A percentile compares a stretch with the other conserved stretches of the same genome.
Evolutionary conservation across 2,797 vertebrate genomes (phyloP).

Genomic region (Pogoniulus pusillus): DNA sequence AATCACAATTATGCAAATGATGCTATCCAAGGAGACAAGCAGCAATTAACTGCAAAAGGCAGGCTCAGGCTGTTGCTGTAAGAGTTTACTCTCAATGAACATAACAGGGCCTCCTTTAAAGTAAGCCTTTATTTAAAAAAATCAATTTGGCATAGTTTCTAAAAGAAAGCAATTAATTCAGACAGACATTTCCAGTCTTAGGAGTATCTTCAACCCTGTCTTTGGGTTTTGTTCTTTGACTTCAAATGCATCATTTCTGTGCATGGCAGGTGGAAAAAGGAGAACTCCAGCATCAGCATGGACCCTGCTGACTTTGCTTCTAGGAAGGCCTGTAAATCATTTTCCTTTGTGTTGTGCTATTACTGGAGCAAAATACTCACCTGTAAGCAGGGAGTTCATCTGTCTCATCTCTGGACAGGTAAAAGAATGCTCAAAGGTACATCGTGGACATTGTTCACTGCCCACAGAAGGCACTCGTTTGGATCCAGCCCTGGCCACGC

Average conservation of each 20-base stretch:
- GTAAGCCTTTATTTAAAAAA: constrained; percentile 71
- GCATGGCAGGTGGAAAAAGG: not conserved
- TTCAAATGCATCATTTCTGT: not conserved
- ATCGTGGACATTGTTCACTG: not conserved
- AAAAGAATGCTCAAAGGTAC: not conserved
- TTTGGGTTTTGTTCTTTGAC: constrained; percentile 26
- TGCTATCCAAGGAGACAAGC: constrained; percentile 77
- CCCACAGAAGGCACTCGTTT: not conserved
- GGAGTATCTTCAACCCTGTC: constrained; percentile 19
- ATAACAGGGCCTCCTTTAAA: constrained; percentile 71
- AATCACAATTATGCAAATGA: constrained; percentile 78
- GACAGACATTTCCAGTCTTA: constrained; percentile 51
- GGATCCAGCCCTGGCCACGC: not conserved
- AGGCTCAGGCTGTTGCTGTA: constrained; percentile 70
- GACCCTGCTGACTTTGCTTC: not conserved
- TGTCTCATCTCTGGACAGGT: not conserved
- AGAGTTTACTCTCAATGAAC: constrained; percentile 69
- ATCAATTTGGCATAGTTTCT: constrained; percentile 64
- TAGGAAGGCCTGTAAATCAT: not conserved
- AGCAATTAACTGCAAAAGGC: constrained; percentile 77
- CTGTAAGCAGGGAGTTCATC: not conserved
- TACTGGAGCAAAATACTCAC: not conserved
- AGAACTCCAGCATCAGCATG: not conserved
- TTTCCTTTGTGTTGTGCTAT: not conserved
- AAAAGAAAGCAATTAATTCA: constrained; percentile 48